Percentiles rank a stretch among this genome's conserved stretches.
These are phyloP conservation scores for Heterocephalus glaber DNA, from an alignment of 2,113 vertebrate genomes.

Conservation along the genomic window DNA sequence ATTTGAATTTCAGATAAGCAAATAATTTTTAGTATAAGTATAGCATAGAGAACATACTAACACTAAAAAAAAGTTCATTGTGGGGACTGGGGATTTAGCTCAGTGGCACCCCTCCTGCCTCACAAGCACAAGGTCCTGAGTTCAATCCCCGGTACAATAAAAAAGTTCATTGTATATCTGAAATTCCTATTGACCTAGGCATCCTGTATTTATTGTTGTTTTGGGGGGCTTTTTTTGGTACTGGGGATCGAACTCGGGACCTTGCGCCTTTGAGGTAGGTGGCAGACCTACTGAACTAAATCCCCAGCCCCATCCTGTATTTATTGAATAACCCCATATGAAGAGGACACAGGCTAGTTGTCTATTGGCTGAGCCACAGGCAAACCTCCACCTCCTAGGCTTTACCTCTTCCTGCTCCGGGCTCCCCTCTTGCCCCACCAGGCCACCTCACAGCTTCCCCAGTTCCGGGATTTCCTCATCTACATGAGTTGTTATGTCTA, in stretches of 20 bases:
- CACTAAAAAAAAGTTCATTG: background rate
- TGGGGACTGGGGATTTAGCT: no score
- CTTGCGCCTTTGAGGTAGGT: no score
- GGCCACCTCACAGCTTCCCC: slow-evolving; percentile 53
- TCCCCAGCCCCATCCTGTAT: no score
- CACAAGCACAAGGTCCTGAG: no score
- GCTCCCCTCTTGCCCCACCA: background rate
- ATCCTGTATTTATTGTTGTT: background rate
- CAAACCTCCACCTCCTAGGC: background rate
- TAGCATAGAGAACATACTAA: background rate
- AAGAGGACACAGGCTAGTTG: background rate
- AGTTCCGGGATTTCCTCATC: slow-evolving; percentile 54
- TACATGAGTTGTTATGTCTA: background rate
- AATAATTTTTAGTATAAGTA: background rate
- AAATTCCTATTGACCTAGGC: background rate
- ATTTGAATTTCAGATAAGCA: slow-evolving; percentile 24
- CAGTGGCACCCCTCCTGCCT: no score
- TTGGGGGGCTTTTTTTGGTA: no score
- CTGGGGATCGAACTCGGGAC: no score
- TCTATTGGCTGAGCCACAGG: background rate
- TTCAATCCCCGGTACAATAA: no score
- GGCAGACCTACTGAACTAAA: no score
- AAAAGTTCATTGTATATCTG: background rate
- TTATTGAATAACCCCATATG: background rate
- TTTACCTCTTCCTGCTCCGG: background rate